Base-by-base conservation (phyloP, 2,888 invertebrate genomes). In the Dryocosmus kuriphilus region DNA sequence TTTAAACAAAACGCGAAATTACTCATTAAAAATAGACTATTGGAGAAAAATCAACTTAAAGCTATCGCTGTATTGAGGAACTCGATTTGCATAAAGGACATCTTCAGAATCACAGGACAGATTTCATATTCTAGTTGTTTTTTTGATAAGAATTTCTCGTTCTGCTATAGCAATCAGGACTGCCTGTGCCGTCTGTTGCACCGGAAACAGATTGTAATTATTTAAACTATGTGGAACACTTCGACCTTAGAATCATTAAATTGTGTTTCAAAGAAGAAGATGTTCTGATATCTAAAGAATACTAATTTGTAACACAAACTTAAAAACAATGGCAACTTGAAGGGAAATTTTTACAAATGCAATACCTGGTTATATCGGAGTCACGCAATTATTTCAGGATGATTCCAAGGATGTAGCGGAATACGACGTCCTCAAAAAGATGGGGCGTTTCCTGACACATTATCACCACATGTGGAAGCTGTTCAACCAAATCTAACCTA, bases 81-180 rank as follows among this genome's bases (percentile, higher is more conserved):
- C 84, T 95, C 94, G 80, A 93, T 92, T 74, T 92, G 86, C 76
- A 87, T 86, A 71, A 92, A 92, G 60, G 93, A 93, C 11, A 94
- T 93, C 79, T 94, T 91, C 51, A 95, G 88, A 74, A 96, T 93
- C 32, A 94, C 93, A 16, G 95, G 95, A 85, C 95, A 94, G 67
- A 96, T 93, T 89, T 94, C 93, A 67, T 93, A 92, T 87, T 95
- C 94, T 75, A 95, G 93, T 85, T 94, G 94, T n/a, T 76, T 92
- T 92, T 87, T 92, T 90, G 67, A 93, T 93, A 76, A 96, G 92
- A 62, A 95, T 75, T n/a, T 93, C 93, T 81, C 94, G 94, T 88
- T 96, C 95, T 86, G 96, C 92, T 62, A 96, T 90, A 57, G 94
- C 92, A 81, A 95, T 89, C 46, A 96, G 91, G 11, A 95, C 94